Percentiles rank a stretch among this genome's conserved stretches.
phyloP scores from a whole-genome alignment of 2,113 vertebrate species.

The Perca flavescens region DNA sequence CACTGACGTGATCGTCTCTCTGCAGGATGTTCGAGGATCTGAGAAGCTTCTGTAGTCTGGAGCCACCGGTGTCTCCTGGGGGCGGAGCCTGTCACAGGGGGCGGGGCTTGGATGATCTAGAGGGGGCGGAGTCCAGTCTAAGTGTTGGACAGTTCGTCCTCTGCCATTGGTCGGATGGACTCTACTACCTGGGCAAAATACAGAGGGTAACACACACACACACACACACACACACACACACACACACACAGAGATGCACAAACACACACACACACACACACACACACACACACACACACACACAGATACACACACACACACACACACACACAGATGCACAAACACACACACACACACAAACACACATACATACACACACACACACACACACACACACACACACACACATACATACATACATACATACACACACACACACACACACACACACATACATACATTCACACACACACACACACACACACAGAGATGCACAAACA shows the following conservation, averaged over 20 bases:
- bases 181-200: conserved; percentile 97
- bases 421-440: too few relatives aligned
- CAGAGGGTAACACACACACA: conserved; percentile 87
- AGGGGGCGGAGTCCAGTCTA: conserved; percentile 85
- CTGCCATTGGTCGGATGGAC: conserved; percentile 95
- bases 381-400: too few relatives aligned
- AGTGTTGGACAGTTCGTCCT: conserved; percentile 94
- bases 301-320: too few relatives aligned
- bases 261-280: neutral
- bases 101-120: conserved; percentile 74
- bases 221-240: neutral
- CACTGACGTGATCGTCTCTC: neutral
- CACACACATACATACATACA: too few relatives aligned
- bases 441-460: too few relatives aligned
- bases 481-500: neutral
- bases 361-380: too few relatives aligned
- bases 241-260: too few relatives aligned
- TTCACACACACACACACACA: neutral
- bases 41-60: conserved; percentile 58
- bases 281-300: conserved; percentile 14
- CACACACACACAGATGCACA: too few relatives aligned
- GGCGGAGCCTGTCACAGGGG: conserved; percentile 35
- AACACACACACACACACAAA: too few relatives aligned
- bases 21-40: conserved; percentile 81
- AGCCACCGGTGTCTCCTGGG: conserved; percentile 75